Base-by-base conservation (phyloP, 2,113 vertebrate genomes). In the Gambusia holbrooki region DNA sequence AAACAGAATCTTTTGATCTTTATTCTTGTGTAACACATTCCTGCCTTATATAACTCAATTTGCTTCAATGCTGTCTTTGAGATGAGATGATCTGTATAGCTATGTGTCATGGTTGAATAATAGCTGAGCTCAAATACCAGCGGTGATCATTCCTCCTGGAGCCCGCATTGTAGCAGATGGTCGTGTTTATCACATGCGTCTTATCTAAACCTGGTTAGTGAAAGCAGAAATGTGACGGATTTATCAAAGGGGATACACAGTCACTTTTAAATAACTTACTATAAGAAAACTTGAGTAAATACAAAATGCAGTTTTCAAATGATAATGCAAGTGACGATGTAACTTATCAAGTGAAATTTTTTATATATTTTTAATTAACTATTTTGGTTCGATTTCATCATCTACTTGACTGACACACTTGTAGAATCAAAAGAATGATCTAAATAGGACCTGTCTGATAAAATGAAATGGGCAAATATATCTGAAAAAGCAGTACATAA, bases 1-100 rank as follows among this genome's bases (percentile, higher is more conserved):
- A 14, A 62, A 54, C 6, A 68, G 37, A 67, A 75, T 77, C 67
- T 74, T 76, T 28, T 82, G 62, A 83, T 84, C 65, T 74, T 68
- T 74, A 33, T 40, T 25, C 71, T 85, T 88, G 75, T 42, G 2
- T 79, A 74, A 84, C 37, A 28, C 30, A 40, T 61, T 28, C 27
- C 62, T 42, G 7, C 22, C 66, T 78, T 83, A 81, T 30, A 61
- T 83, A 82, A 81, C 62, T 3, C 45, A 15, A 66, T 3, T 4
- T 32, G 42, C 65, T 73, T 74, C 19, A 69, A 29, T 66, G 37
- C 15, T 10, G 42, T 30, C 37, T 32, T 69, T 54, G 5, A 63
- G 51, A 73, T 62, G 54, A 54, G 14, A 73, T 61, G 37, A 77
- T 80, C 71, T 75, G 32, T 40, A 48, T 48, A 35, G 77, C 62